A percentile compares a stretch with the other conserved stretches of the same genome.
Evolutionary conservation across 2,797 vertebrate species (phyloP).

Genomic region (Cyprinodon diabolis): DNA sequence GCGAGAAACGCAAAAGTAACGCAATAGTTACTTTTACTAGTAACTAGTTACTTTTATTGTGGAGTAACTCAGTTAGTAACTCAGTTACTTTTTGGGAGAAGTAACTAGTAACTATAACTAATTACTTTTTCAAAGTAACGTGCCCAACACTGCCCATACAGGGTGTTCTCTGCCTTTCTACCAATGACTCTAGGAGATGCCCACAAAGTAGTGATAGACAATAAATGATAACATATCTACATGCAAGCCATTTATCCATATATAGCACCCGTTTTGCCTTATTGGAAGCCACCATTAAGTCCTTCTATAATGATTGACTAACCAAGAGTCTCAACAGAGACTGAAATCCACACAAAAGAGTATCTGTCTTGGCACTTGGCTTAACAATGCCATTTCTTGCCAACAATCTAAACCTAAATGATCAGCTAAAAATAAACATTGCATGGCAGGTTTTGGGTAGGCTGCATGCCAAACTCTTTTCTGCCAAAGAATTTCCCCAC

Average conservation of each 20-base stretch:
- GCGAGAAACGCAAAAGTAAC: no score
- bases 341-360: background rate
- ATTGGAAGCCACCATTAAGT: constrained; percentile 22
- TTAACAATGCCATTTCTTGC: constrained; percentile 33
- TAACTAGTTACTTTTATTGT: no score
- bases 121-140: no score
- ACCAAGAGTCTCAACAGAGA: background rate
- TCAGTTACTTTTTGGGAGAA: no score
- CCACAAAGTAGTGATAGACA: no score
- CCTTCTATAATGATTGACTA: background rate
- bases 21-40: no score
- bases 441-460: constrained; percentile 52
- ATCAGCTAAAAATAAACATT: constrained; percentile 65
- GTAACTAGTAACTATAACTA: no score
- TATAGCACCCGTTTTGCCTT: background rate
- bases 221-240: background rate
- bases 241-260: background rate
- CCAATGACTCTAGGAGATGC: no score
- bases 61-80: no score
- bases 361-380: background rate
- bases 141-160: no score
- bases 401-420: constrained; percentile 59
- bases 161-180: no score
- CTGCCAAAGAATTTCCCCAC: constrained; percentile 55
- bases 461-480: constrained; percentile 42